Evolutionary conservation across 2,113 vertebrate species (phyloP).

Genomic region (Phoenicopterus ruber): DNA sequence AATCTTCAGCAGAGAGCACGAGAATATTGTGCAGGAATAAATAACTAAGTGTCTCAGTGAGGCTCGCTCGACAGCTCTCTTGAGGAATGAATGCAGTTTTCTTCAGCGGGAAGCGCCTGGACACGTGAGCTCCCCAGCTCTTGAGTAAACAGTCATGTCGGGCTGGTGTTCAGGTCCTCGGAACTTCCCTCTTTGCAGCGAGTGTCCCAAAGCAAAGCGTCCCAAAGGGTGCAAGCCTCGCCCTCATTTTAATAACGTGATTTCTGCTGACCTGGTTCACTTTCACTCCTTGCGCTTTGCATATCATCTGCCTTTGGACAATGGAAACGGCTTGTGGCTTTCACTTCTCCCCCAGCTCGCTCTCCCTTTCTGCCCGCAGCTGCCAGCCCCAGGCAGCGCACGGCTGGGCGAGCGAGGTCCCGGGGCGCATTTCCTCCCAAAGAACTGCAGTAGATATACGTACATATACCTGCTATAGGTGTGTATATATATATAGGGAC

Average conservation of each 20-base stretch:
- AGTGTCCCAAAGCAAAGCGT: fast-evolving
- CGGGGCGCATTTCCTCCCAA: fast-evolving
- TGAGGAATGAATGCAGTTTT: fast-evolving
- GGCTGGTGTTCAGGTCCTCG: not conserved
- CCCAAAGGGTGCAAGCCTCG: not conserved
- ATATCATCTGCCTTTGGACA: not conserved
- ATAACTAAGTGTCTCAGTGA: fast-evolving
- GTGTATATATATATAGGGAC: fast-evolving
- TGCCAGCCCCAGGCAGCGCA: not conserved
- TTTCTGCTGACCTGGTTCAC: not conserved
- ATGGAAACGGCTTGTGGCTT: slow-evolving; percentile 34
- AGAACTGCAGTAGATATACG: not conserved
- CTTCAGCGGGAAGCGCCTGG: not conserved
- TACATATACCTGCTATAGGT: fast-evolving
- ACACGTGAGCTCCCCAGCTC: not conserved
- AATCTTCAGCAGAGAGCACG: not conserved
- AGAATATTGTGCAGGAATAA: not conserved
- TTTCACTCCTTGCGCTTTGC: not conserved
- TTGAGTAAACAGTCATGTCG: fast-evolving
- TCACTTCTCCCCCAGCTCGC: slow-evolving; percentile 26
- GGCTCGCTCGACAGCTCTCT: fast-evolving
- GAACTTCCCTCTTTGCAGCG: fast-evolving
- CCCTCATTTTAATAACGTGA: not conserved
- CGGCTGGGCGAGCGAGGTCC: not conserved
- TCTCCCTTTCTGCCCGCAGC: not conserved